Evolutionary conservation across 2,797 vertebrate species (phyloP).

Genomic region (Streptopelia turtur): DNA sequence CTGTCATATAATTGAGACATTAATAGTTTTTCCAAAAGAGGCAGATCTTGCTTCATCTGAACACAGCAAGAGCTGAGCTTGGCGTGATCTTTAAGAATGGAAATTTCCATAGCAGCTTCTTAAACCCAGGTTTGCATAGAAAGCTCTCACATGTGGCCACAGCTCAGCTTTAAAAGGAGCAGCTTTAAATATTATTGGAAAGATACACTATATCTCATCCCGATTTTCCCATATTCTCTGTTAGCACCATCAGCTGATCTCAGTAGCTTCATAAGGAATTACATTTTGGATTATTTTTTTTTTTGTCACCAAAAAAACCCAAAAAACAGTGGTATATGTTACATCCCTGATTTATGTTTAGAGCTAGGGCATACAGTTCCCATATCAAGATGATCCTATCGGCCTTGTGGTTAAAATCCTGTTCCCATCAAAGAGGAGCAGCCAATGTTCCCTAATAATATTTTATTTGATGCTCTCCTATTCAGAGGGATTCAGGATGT

Average conservation of each 20-base stretch:
- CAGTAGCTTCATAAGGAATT: not conserved
- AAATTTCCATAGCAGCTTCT: constrained; percentile 44
- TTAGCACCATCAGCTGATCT: not conserved
- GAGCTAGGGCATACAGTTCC: not conserved
- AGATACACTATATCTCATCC: not conserved
- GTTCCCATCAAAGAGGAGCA: not conserved
- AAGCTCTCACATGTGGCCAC: not conserved
- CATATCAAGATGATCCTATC: no score
- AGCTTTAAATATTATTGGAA: not conserved
- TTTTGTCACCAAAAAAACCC: not conserved
- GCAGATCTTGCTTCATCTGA: not conserved
- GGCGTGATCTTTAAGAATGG: not conserved
- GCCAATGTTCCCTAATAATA: not conserved
- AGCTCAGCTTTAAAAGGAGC: not conserved
- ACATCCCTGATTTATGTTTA: not conserved
- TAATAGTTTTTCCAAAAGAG: not conserved
- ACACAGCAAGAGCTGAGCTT: not conserved
- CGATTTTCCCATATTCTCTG: not conserved
- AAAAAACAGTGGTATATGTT: not conserved
- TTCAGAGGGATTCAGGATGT: not conserved
- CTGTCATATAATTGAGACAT: not conserved
- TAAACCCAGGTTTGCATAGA: not conserved
- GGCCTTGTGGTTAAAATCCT: not conserved
- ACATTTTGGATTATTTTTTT: not conserved
- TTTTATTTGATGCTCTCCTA: not conserved